These are phyloP conservation scores for Halocaridina rubra DNA, from an alignment of 2,888 invertebrate species.

Conservation along the genomic window DNA sequence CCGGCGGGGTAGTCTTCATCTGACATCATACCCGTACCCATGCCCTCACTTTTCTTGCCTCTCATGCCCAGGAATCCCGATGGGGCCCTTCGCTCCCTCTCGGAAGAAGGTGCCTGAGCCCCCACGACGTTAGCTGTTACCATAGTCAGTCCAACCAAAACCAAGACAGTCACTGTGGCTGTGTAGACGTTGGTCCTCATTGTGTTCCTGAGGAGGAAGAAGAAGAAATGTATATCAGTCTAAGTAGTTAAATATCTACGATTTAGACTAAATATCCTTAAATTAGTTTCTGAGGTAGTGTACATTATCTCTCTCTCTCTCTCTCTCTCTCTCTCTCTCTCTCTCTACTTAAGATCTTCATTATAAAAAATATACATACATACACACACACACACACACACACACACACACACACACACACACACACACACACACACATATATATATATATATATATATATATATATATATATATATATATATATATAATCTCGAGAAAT, in stretches of 20 bases:
- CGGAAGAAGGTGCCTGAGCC: background rate
- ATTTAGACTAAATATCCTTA: too few relatives aligned
- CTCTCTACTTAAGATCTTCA: too few relatives aligned
- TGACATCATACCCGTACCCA: background rate
- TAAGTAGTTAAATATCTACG: too few relatives aligned
- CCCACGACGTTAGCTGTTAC: background rate
- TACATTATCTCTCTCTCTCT: too few relatives aligned
- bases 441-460: background rate
- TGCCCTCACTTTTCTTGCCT: background rate
- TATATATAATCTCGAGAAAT: too few relatives aligned
- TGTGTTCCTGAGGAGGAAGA: background rate
- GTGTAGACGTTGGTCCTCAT: too few relatives aligned
- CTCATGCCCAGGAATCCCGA: conserved; percentile 43
- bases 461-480: background rate
- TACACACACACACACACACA: background rate
- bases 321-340: too few relatives aligned
- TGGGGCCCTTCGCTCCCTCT: conserved; percentile 36
- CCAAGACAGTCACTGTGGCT: background rate
- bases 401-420: background rate
- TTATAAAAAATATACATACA: background rate
- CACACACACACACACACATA: background rate
- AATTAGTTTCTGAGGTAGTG: too few relatives aligned
- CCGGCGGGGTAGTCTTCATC: background rate
- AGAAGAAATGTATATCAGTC: too few relatives aligned
- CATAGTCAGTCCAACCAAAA: background rate